Evolutionary conservation across 1,140 invertebrate genomes (phyloP), one percentile per base, ranked within the genome.

Genomic region (Acromyrmex charruanus): DNA sequence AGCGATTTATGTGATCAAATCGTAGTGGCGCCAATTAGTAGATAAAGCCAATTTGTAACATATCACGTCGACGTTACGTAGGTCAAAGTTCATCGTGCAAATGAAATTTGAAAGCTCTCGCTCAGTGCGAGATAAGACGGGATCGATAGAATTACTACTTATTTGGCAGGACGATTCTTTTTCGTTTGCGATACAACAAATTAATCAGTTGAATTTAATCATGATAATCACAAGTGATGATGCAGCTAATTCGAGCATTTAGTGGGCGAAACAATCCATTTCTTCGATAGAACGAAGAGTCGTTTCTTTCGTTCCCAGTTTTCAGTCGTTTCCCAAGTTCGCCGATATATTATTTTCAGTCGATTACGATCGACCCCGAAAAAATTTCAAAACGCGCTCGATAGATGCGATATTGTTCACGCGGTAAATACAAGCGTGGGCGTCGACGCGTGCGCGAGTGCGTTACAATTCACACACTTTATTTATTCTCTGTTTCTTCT

Each of bases 1-100:
- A 58, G 25, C 18, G 68, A 49, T 49, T 74, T 5, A 35, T 69
- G 55, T 61, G 39, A 84, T 75, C 6, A 55, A 49, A 82, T 82
- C 68, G 55, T 7, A 39, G 7, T 18, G 49, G n/a, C 65, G 49
- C 9, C 39, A 25, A 51, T 49, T 51, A 44, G 25, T 18, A 21
- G 53, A 82, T 49, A 55, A 74, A 14, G 39, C 14, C 18, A 61
- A 51, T 25, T 74, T 59, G 12, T 49, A 69, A 49, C 25, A 12
- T 82, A 58, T 49, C 12, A 18, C 28, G 14, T 18, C 12, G n/a
- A 39, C 16, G 12, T 9, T 49, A 49, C 21, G 5, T 63, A 74
- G 55, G 39, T 74, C 69, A 31, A 84, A 51, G 80, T 84, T 84
- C 25, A 61, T 2, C 6, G 25, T 3, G 53, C 1, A 14, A 6